Base-by-base conservation (phyloP, 2,113 vertebrate species). In the Trogon melanurus region DNA sequence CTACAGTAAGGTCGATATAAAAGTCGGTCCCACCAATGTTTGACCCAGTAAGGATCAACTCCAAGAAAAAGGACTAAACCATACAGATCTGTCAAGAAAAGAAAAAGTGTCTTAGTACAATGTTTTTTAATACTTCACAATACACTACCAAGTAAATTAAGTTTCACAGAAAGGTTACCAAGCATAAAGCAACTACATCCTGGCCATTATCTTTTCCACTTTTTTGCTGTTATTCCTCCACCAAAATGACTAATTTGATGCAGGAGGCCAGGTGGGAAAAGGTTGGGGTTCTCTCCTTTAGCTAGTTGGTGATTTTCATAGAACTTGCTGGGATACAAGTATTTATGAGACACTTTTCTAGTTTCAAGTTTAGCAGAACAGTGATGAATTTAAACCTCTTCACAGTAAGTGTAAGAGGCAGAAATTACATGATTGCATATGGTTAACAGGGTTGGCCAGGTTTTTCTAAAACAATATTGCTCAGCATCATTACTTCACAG, bases 1-100 rank as follows among this genome's bases (percentile, higher is more conserved):
- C 97, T 98, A 29, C 99, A 98, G 88, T 99, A 99, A 21, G 99
- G 99, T n/a, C 97, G 98, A 96, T 99, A 99, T 2, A 99, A 98
- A 87, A 99, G 98, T 45, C 98, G 99, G 89, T 99, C 98, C 99
- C 99, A 99, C 99, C 99, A 99, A 81, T 99, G 98, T 87, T 99
- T 99, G 25, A 99, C 98, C 98, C 99, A 99, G 95, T 99, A 99
- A 51, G 99, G 99, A 90, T 99, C 99, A n/a, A 99, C 97, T 86
- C 99, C 99, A 89, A 99, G 97, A 86, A 99, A 99, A 88, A 99
- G 98, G 38, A 99, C 98, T 53, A 99, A 98, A 53, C 99, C 99
- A 80, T 99, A 99, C 27, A 99, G 97, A 97, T 99, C 99, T 99
- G 95, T 23, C 92, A 89, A 81, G 76, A 61, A 95, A 85, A 96